These are phyloP conservation scores for Microtus agrestis DNA, from an alignment of 2,797 vertebrate genomes.

Conservation along the genomic window DNA sequence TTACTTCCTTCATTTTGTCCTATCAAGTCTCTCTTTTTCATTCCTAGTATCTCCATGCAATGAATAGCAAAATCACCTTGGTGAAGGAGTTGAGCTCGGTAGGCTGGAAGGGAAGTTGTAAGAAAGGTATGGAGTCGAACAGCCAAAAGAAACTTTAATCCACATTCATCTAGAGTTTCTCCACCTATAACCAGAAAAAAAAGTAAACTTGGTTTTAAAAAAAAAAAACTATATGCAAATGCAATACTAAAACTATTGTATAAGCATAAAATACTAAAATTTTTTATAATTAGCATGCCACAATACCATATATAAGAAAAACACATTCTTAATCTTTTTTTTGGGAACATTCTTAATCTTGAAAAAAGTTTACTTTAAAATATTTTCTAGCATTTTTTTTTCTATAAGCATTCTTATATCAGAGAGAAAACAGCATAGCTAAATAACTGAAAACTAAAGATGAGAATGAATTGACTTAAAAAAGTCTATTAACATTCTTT, in stretches of 20 bases:
- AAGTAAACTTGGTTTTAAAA: background rate
- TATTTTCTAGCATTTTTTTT: constrained; percentile 31
- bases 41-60: background rate
- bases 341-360: constrained; percentile 34
- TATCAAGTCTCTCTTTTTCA: background rate
- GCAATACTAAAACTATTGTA: background rate
- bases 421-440: constrained; percentile 14
- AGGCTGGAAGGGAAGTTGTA: constrained; percentile 95
- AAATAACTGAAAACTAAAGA: constrained; percentile 55
- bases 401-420: background rate
- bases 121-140: constrained; percentile 97
- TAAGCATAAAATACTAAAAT: constrained; percentile 18
- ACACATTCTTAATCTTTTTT: constrained; percentile 42
- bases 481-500: background rate
- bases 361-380: background rate
- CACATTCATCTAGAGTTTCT: constrained; percentile 98
- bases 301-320: background rate
- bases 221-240: background rate
- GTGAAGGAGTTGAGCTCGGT: constrained; percentile 93
- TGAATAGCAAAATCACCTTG: constrained; percentile 91
- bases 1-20: background rate
- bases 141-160: constrained; percentile 96
- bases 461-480: background rate
- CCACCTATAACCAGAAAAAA: constrained; percentile 89
- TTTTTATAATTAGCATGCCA: background rate